Conservation (phyloP, 2,113 vertebrate genomes). For the Plestiodon gilberti region DNA sequence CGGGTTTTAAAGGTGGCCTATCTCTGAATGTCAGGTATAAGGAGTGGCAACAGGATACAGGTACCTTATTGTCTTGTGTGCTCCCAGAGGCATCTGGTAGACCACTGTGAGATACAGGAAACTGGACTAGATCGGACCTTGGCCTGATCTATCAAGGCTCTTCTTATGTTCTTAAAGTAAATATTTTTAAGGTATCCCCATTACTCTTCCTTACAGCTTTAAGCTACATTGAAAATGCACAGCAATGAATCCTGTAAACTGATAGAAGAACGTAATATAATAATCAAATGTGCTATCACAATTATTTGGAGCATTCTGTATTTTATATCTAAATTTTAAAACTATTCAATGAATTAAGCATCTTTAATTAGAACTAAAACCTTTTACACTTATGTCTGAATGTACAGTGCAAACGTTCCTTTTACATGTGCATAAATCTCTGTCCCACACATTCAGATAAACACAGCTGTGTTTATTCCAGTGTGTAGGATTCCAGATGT, state of each 20-base stretch:
- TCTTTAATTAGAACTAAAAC: slow-evolving; percentile 29
- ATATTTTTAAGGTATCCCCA: neutral
- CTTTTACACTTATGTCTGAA: slow-evolving; percentile 26
- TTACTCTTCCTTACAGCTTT: neutral
- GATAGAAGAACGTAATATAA: neutral
- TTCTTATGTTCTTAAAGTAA: neutral
- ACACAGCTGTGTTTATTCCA: slow-evolving; percentile 73
- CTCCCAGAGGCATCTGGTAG: too few relatives aligned
- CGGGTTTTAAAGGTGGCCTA: too few relatives aligned
- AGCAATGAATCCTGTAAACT: neutral
- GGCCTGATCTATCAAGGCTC: too few relatives aligned
- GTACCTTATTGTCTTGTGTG: too few relatives aligned
- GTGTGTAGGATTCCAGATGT: slow-evolving; percentile 58
- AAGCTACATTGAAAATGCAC: accelerated
- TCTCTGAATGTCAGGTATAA: too few relatives aligned
- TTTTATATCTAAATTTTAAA: slow-evolving; percentile 19
- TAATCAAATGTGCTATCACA: neutral
- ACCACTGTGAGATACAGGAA: too few relatives aligned
- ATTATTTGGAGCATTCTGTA: neutral
- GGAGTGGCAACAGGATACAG: too few relatives aligned
- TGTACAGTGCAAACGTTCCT: slow-evolving; percentile 41
- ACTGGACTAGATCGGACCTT: too few relatives aligned
- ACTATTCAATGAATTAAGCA: neutral
- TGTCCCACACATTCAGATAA: slow-evolving; percentile 64
- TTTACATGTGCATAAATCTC: slow-evolving; percentile 57